phyloP scores from a whole-genome alignment of 2,797 vertebrate species.

The Micropoecilia bifurca region DNA sequence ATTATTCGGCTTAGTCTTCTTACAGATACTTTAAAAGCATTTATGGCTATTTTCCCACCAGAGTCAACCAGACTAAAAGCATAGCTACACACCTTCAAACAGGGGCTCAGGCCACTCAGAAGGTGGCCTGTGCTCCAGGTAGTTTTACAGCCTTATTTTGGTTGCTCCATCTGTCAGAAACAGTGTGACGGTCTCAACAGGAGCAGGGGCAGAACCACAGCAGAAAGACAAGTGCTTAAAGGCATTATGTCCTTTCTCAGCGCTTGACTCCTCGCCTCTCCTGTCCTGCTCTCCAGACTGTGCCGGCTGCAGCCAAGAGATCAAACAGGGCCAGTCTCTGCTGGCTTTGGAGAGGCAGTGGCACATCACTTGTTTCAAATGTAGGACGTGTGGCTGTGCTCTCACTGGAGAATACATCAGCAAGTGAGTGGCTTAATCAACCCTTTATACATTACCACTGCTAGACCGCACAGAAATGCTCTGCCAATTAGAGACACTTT shows the following conservation, averaged over 20 bases:
- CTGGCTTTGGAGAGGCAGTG: conserved; percentile 96
- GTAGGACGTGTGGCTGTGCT: conserved; percentile 88
- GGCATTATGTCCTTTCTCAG: conserved; percentile 20
- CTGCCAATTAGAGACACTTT: not conserved
- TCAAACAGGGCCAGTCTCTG: conserved; percentile 94
- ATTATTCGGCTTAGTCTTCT: not conserved
- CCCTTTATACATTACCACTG: not conserved
- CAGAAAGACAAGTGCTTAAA: conserved; percentile 28
- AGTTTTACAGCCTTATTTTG: conserved; percentile 43
- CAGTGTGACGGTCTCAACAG: conserved; percentile 27
- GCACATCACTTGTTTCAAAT: conserved; percentile 98
- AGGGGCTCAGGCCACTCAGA: conserved; percentile 25
- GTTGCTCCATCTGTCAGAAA: conserved; percentile 63
- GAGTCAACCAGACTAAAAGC: conserved; percentile 24
- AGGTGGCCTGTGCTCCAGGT: conserved; percentile 59
- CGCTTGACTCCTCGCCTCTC: conserved; percentile 10
- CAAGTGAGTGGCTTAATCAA: conserved; percentile 85
- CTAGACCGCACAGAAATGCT: not conserved
- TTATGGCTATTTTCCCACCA: not conserved
- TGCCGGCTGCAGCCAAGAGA: conserved; percentile 93
- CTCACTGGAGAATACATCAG: conserved; percentile 97
- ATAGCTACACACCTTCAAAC: conserved; percentile 21
- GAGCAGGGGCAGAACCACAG: conserved; percentile 24
- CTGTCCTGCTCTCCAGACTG: conserved; percentile 82
- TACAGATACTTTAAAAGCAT: not conserved